Evolutionary conservation across 2,797 vertebrate genomes (phyloP).

Genomic region (Diplodus puntazzo): DNA sequence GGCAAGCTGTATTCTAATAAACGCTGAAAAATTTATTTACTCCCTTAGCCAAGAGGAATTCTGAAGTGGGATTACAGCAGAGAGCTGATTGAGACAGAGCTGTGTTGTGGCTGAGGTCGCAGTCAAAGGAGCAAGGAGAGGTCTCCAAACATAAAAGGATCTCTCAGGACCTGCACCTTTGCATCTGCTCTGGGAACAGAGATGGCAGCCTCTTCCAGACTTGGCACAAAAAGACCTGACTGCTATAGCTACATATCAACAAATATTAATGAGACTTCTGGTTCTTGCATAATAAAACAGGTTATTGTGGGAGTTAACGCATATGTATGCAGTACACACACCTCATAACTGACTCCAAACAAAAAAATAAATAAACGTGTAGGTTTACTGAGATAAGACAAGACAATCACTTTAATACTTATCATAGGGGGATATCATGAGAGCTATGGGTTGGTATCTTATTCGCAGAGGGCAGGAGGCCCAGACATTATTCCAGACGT

Average conservation of each 20-base stretch:
- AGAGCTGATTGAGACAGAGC: conserved; percentile 80
- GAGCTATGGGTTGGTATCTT: conserved; percentile 28
- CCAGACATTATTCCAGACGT: conserved; percentile 77
- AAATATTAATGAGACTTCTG: conserved; percentile 79
- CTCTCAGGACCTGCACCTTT: conserved; percentile 79
- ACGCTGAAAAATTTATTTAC: conserved; percentile 88
- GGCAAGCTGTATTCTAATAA: conserved; percentile 87
- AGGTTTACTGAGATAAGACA: conserved; percentile 25
- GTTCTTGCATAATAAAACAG: conserved; percentile 69
- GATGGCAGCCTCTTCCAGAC: conserved; percentile 65
- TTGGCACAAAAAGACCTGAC: conserved; percentile 79
- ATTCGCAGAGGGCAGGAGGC: conserved; percentile 64
- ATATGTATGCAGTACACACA: conserved; percentile 41
- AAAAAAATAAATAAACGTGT: conserved; percentile 27
- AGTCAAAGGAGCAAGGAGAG: conserved; percentile 75
- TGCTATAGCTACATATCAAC: conserved; percentile 73
- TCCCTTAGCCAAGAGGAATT: conserved; percentile 82
- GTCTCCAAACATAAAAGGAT: conserved; percentile 81
- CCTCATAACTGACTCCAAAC: conserved; percentile 16
- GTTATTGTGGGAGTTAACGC: conserved; percentile 35
- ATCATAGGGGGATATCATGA: not conserved
- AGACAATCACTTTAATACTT: conserved; percentile 33
- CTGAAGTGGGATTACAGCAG: conserved; percentile 84
- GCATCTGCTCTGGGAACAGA: conserved; percentile 74
- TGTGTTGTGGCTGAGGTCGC: conserved; percentile 74